A percentile compares a stretch with the other conserved stretches of the same genome.
Evolutionary conservation across 2,888 invertebrate genomes (phyloP).

Genomic region (Spialia ferax): DNA sequence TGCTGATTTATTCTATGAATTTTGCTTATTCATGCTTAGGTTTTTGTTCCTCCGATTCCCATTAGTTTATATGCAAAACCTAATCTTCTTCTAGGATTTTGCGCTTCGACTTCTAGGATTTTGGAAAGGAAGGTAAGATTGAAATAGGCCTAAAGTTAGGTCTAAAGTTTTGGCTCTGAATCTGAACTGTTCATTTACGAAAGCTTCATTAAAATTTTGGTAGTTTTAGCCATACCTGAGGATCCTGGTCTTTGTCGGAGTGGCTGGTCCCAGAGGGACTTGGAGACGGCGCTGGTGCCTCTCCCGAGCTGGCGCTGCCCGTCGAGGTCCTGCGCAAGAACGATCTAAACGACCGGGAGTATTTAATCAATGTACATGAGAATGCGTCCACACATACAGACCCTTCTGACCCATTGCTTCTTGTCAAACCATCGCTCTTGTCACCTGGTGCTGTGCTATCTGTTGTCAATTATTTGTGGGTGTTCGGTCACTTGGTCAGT

Average conservation of each 20-base stretch:
- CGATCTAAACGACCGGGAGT: conserved; percentile 82
- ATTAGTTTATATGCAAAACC: no score
- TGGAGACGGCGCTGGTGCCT: conserved; percentile 84
- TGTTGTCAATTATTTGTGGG: not conserved
- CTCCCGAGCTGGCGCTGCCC: conserved; percentile 80
- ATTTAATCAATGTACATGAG: conserved; percentile 76
- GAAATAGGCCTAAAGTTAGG: no score
- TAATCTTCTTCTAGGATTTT: no score
- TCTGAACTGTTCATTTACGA: no score
- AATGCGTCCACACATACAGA: conserved; percentile 66
- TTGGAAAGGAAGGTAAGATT: no score
- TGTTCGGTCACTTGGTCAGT: conserved; percentile 61
- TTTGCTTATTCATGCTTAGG: no score
- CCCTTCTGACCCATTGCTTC: conserved; percentile 21
- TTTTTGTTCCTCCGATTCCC: no score
- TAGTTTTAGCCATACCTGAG: conserved; percentile 81
- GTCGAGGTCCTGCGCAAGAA: conserved; percentile 85
- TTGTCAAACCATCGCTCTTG: no score
- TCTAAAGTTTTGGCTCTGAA: no score
- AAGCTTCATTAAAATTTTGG: not conserved
- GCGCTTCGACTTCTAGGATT: no score
- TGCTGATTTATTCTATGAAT: no score
- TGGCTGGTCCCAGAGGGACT: conserved; percentile 97
- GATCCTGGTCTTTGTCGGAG: conserved; percentile 95
- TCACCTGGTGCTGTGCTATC: not conserved